Base-by-base conservation (phyloP, 2,888 invertebrate species). In the Calliopum simillimum region DNA sequence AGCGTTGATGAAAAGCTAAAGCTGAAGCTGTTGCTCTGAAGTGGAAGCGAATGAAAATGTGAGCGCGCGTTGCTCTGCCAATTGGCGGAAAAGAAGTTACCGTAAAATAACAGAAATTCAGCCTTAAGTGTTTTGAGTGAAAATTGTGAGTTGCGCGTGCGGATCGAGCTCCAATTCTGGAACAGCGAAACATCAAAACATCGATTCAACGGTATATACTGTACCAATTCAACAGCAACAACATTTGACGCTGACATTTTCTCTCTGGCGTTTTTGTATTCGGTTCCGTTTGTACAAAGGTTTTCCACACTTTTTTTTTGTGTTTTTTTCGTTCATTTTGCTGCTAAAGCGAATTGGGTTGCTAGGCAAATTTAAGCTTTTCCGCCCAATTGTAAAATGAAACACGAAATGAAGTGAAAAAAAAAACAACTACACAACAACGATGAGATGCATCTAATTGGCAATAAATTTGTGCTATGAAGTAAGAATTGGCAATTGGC, bases 81-180 rank as follows among this genome's bases (percentile, higher is more conserved):
- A n/a, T 43, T 21, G 16, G 56, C 21, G 47, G n/a, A 41, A 51
- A 47, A 46, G 33, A 63, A 56, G 59, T 44, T 56, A 70, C 67
- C 67, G 70, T 56, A 67, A 70, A 61, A 51, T 70, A 70, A 70
- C 70, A 13, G 70, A 56, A 66, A 62, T 33, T 58, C 58, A 62
- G 62, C 70, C 70, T 67, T 13, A 49, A 59, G 67, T 59, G 58
- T 46, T 67, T 49, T 41, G 56, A 51, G 49, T 16, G 19, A 43
- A 72, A 66, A 59, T 66, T 56, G 62, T 68, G 68, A 64, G 69
- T 53, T 71, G 70, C 71, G 71, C 71, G 73, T 71, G 71, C 73
- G 62, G 64, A 49, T 53, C 47, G 61, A 65, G 70, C 70, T 65
- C 66, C 51, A 65, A 70, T 61, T 70, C 25, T 44, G 41, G n/a